phyloP scores from a whole-genome alignment of 1,140 invertebrate genomes.

The Mactra quadrangularis region DNA sequence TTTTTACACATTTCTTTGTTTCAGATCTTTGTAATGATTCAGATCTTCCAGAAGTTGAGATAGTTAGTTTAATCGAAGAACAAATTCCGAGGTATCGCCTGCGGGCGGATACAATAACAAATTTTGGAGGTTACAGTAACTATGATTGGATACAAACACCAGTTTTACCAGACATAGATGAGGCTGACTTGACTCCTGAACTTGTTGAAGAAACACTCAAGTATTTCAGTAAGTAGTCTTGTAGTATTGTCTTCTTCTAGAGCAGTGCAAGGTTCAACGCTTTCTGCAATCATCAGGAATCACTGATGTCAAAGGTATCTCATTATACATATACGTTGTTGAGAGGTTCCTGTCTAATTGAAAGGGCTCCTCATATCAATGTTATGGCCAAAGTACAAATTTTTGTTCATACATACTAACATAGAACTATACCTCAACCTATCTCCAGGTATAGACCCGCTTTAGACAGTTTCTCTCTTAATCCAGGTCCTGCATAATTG shows the following conservation, averaged over 20 bases:
- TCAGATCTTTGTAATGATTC: conserved; percentile 80
- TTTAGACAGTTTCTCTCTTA: too few relatives aligned
- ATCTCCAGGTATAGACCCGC: too few relatives aligned
- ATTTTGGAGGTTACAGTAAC: conserved; percentile 97
- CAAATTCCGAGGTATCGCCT: conserved; percentile 97
- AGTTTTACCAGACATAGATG: conserved; percentile 86
- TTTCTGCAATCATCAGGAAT: background rate
- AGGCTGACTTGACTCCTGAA: conserved; percentile 94
- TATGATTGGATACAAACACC: conserved; percentile 97
- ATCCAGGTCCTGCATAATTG: too few relatives aligned
- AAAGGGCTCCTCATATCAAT: too few relatives aligned
- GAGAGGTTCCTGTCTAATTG: too few relatives aligned
- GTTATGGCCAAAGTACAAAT: too few relatives aligned
- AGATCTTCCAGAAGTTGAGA: conserved; percentile 91
- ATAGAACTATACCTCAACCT: too few relatives aligned
- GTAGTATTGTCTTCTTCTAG: background rate
- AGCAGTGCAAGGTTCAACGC: background rate
- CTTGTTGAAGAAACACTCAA: conserved; percentile 97
- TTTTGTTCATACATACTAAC: too few relatives aligned
- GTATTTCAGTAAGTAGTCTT: conserved; percentile 98
- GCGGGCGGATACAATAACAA: conserved; percentile 96
- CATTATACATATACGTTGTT: too few relatives aligned
- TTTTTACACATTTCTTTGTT: background rate
- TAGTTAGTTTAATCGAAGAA: conserved; percentile 96
- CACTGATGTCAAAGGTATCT: too few relatives aligned